phyloP scores from a whole-genome alignment of 2,888 invertebrate genomes.

The Tipula confusa region DNA sequence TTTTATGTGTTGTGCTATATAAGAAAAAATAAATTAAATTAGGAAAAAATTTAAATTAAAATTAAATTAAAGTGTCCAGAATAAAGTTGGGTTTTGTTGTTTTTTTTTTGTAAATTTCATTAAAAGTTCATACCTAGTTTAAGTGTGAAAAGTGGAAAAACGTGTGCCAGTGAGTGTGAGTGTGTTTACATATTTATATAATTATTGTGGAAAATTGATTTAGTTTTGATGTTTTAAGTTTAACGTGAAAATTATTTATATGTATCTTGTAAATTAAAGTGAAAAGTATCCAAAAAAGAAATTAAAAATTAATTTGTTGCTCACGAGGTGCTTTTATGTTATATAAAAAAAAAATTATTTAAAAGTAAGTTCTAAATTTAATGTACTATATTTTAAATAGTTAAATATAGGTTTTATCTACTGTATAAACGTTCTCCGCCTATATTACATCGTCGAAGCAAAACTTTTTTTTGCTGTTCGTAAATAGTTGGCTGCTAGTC shows the following conservation, averaged over 20 bases:
- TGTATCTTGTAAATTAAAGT: neutral
- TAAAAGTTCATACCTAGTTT: neutral
- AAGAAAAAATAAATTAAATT: neutral
- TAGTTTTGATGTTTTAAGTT: neutral
- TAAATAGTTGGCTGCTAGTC: neutral
- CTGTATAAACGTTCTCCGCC: neutral
- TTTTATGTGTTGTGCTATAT: conserved; percentile 7
- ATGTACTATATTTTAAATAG: neutral
- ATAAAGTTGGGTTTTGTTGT: conserved; percentile 6
- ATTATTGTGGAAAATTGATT: neutral
- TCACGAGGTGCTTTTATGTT: conserved; percentile 25
- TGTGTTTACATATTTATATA: neutral
- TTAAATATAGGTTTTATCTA: neutral
- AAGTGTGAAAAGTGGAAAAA: neutral
- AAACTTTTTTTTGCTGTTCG: neutral
- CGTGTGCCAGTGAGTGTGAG: no score
- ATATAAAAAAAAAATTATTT: neutral
- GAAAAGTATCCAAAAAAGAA: neutral
- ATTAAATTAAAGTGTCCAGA: neutral
- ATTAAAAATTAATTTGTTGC: neutral
- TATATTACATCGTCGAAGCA: neutral
- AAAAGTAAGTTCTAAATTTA: neutral
- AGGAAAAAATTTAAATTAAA: neutral
- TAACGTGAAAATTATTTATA: neutral
- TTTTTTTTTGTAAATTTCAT: neutral